Base-by-base conservation (phyloP, 1,140 invertebrate species). In the Oscheius sp. region DNA sequence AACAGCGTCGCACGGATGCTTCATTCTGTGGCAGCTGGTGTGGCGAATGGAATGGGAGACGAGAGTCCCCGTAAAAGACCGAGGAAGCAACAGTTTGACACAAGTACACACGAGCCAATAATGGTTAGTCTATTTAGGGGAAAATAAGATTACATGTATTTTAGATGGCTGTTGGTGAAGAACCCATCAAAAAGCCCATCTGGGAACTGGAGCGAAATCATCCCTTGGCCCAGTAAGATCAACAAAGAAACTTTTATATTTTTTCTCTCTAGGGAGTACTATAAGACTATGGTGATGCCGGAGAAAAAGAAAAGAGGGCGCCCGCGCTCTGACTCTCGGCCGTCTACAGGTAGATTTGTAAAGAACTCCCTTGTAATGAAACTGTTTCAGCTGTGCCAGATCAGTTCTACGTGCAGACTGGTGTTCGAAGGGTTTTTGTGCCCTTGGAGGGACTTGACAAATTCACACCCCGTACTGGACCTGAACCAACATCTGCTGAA, bases 71-170 rank as follows among this genome's bases (percentile, higher is more conserved):
- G 36, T 13, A 65, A 65, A 28, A n/a, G 63, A 23, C 29, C 3
- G 31, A 65, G 63, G 23, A 65, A 65, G 23, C 63, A 65, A 23
- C 63, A 65, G 36, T 65, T 65, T 23, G 63, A 65, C 29, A 63
- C 3, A 4, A 29, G 10, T 36, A 20, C 26, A 63, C 18, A 63
- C 34, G 34, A 63, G 59, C 59, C 28, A 32, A 63, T 63, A 18
- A 36, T 36, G 59, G 13, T 45, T 45, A 45, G 42, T 45, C 13
- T 13, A 13, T 45, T 45, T n/a, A 45, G 20, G 20, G 20, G 13
- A 45, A 45, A 45, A 45, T 45, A 45, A 45, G 42, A 13, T n/a
- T 45, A 13, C n/a, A 45, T 45, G 42, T 45, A 45, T 13, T 45
- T 45, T 45, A 13, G 20, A 36, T 34, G 28, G 59, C 59, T 3